Conservation (phyloP, 2,888 invertebrate genomes). For the Latrodectus hesperus region DNA sequence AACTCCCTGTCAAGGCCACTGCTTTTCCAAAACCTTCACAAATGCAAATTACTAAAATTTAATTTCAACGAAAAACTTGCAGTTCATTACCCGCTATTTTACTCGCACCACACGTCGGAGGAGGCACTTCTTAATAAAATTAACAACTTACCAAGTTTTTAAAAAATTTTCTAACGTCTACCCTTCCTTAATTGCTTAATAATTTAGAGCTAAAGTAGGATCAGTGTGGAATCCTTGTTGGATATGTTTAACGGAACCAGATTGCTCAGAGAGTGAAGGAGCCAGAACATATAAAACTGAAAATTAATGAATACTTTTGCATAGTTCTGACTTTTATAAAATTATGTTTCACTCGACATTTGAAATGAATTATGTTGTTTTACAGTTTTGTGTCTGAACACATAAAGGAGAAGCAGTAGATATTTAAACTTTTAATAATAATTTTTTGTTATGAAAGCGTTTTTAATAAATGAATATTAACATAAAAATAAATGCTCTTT, state of each 20-base stretch:
- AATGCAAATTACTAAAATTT: slow-evolving; percentile 64
- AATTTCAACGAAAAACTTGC: slow-evolving; percentile 64
- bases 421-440: too few relatives aligned
- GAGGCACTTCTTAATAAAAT: slow-evolving; percentile 57
- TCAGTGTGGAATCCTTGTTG: slow-evolving; percentile 10
- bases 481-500: too few relatives aligned
- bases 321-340: too few relatives aligned
- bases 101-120: slow-evolving; percentile 25
- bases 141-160: slow-evolving; percentile 67
- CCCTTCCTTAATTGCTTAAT: slow-evolving; percentile 64
- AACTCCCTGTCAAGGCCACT: slow-evolving; percentile 59
- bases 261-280: background rate
- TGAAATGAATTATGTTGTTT: too few relatives aligned
- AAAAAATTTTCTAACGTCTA: slow-evolving; percentile 53
- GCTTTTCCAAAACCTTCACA: slow-evolving; percentile 29
- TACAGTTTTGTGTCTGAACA: too few relatives aligned
- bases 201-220: slow-evolving; percentile 60
- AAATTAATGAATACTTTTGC: too few relatives aligned
- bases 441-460: too few relatives aligned
- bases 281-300: too few relatives aligned
- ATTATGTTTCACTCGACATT: too few relatives aligned
- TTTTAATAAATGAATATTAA: too few relatives aligned
- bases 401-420: too few relatives aligned
- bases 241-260: slow-evolving; percentile 36
- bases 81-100: slow-evolving; percentile 65